Base-by-base conservation (phyloP, 2,113 vertebrate genomes). In the Paracanthobrama guichenoti region DNA sequence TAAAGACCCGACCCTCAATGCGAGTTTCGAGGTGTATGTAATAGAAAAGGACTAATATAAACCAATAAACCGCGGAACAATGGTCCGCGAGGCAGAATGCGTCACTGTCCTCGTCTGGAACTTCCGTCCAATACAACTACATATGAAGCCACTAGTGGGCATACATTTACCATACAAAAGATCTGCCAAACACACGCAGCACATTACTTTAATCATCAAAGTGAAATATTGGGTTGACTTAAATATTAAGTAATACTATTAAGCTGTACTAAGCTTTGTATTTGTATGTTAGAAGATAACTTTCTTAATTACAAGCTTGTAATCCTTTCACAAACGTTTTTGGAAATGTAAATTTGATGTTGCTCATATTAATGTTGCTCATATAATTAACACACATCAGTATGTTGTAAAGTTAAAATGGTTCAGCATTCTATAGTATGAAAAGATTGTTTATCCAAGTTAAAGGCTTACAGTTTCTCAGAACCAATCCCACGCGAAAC, bases 91-190 rank as follows among this genome's bases (percentile, higher is more conserved):
- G 42, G 12, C 22, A 72, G 2, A 4, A 4, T 73, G 11, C 20
- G 11, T 73, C 20, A 73, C 69, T n/a, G 6, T 18, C n/a, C 48
- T 55, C 2, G 6, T 16, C 16, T 22, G 57, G 4, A 12, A 60
- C 22, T n/a, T 53, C 1, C 16, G 0, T 53, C 50, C 6, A 53
- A 50, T 11, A 26, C 48, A 42, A 71, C 7, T 18, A 48, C 44
- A 26, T 22, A 11, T 55, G 57, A 26, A 46, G 77, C 77, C 77
- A 79, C 22, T 28, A 79, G 77, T 42, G 8, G 77, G 59, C 77
- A 20, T 79, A 28, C 76, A 79, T 62, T 62, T 42, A 62, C 57
- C 7, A 79, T 57, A 28, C 35, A 42, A 79, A 79, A 62, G 13
- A 59, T n/a, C 24, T 16, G 2, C 13, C 44, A 18, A 20, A 18